Evolutionary conservation across 2,888 invertebrate species (phyloP), one percentile per base, ranked within the genome.

Genomic region (Belgica antarctica): DNA sequence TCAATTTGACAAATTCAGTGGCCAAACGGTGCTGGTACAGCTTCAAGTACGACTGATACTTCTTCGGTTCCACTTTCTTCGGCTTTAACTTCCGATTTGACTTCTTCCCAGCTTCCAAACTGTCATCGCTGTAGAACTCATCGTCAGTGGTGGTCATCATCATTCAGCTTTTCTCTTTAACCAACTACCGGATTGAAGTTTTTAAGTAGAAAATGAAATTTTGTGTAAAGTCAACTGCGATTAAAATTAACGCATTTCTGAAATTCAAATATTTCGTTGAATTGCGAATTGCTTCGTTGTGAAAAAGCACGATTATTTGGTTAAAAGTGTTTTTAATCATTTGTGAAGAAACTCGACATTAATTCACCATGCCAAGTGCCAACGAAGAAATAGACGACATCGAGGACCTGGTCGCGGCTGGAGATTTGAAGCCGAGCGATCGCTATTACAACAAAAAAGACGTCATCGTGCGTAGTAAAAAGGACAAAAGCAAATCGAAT

Each of bases 381-480:
- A 22, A 5, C 22, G 59, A 65, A 19, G 57, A 57, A 10, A 31
- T 68, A 5, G 68, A 68, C n/a, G 92, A 92, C 80, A 92, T 92
- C 72, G 92, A 92, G 80, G 92, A 92, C 82, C 81, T 92, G 75
- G 89, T 92, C 80, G 87, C 88, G 24, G 84, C 89, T 0, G 88
- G 91, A 74, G 90, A 91, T 76, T 86, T 92, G 27, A 88, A 88
- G 34, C 90, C 91, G 0, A 90, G 90, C 76, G 87, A 90, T 74
- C 82, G 90, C 73, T 90, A 91, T 74, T 85, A 86, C 63, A 86
- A 84, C 73, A 84, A 88, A 72, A 90, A 87, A 75, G 83, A 81
- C 77, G 87, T 92, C 0, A 89, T 84, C 72, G 82, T 89, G 8
- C 86, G 82, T 73, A n/a, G 63, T 36, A 47, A 47, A 24, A 46